phyloP scores from a whole-genome alignment of 2,797 vertebrate genomes.

The Protosalanx chinensis region DNA sequence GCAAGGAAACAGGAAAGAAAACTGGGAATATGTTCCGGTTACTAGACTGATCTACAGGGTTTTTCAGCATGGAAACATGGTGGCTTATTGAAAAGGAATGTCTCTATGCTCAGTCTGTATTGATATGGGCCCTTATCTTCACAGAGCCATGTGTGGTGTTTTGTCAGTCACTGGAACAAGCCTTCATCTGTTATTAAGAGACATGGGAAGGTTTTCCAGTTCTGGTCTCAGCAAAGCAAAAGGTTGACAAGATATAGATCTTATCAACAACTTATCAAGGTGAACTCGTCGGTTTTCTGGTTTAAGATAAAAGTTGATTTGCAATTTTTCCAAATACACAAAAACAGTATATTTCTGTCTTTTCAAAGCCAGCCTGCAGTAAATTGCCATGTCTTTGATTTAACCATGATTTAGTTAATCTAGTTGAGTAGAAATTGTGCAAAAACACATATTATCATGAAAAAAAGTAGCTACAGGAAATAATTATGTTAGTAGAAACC shows the following conservation, averaged over 20 bases:
- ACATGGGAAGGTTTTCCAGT: not conserved
- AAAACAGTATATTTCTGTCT: too few species aligned
- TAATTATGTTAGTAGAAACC: too few species aligned
- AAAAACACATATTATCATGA: not conserved
- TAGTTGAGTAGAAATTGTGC: not conserved
- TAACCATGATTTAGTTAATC: too few species aligned
- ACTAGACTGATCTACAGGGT: not conserved
- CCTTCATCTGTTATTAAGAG: not conserved
- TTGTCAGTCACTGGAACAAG: not conserved
- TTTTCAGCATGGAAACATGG: not conserved
- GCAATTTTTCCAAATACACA: not conserved
- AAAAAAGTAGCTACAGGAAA: too few species aligned
- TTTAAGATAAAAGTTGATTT: not conserved
- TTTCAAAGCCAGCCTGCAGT: too few species aligned
- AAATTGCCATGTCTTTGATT: too few species aligned
- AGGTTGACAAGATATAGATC: not conserved
- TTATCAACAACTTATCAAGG: not conserved
- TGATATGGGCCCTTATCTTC: slow-evolving; percentile 4
- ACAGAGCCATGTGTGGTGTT: not conserved
- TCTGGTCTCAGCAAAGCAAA: not conserved
- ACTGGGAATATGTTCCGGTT: not conserved
- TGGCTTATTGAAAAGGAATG: not conserved
- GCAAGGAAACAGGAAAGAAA: not conserved
- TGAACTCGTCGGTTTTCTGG: not conserved
- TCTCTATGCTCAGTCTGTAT: not conserved